Evolutionary conservation across 2,888 invertebrate species (phyloP).

Genomic region (Agonopterix heracliana): DNA sequence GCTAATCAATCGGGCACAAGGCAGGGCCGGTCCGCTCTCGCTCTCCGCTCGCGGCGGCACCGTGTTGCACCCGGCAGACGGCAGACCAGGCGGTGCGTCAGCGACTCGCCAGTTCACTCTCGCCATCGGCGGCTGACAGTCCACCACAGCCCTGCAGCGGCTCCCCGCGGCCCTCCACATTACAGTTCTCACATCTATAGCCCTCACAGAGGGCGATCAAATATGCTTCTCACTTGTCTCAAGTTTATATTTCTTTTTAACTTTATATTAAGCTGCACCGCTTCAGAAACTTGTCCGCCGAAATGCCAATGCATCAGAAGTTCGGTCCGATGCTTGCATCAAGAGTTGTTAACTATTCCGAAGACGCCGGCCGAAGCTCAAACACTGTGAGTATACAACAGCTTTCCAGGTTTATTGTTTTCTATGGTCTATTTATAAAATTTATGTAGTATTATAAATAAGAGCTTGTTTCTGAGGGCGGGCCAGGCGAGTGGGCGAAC

Average conservation of each 20-base stretch:
- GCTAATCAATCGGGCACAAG: no score
- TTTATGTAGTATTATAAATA: constrained; percentile 29
- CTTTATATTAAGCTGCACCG: constrained; percentile 20
- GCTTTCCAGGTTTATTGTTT: constrained; percentile 18
- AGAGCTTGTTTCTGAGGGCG: constrained; percentile 19
- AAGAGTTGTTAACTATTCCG: constrained; percentile 44
- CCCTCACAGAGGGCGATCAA: no score
- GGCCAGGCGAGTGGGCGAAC: constrained; percentile 23
- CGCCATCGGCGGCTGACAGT: background rate
- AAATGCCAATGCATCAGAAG: constrained; percentile 50
- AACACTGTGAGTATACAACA: constrained; percentile 50
- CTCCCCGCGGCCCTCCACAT: background rate
- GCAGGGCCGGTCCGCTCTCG: background rate
- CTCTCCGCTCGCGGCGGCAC: background rate
- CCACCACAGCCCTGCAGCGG: background rate
- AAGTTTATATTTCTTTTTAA: constrained; percentile 21
- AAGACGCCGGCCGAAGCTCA: constrained; percentile 42
- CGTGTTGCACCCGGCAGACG: background rate
- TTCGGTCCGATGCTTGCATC: constrained; percentile 48
- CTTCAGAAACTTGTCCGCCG: constrained; percentile 39
- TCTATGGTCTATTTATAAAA: constrained; percentile 21
- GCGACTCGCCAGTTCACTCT: background rate
- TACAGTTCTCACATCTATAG: no score
- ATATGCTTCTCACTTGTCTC: background rate
- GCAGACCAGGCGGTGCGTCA: background rate